Base-by-base conservation (phyloP, 2,113 vertebrate species). In the Spizaetus ornatus region DNA sequence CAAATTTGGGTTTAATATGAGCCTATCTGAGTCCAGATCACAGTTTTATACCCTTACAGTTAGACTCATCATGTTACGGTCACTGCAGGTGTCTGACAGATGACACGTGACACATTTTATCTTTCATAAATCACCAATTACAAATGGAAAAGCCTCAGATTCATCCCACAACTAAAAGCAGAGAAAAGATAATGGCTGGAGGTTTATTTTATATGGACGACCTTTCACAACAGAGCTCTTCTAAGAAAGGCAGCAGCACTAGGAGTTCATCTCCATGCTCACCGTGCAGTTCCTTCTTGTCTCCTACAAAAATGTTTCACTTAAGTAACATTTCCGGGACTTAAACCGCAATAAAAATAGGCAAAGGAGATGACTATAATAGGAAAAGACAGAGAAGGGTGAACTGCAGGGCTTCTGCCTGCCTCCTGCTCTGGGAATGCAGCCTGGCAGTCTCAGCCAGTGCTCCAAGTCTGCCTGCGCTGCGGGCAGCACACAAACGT, bases 401-500 rank as follows among this genome's bases (percentile, higher is more conserved):
- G 10, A 82, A n/a, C 32, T 21, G 53, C 1, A 3, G 63, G 29
- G 13, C 32, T 58, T 83, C 63, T 83, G 55, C 36, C 47, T 0
- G 0, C 26, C 61, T 63, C 21, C 52, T 2, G 7, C 31, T 38
- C 65, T 62, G 56, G 42, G 72, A 84, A 56, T 1, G 7, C 50
- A 42, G 82, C 31, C 38, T 32, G 32, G 66, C 71, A 82, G 50
- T 9, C 38, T 45, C 74, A 59, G 50, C 14, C 50, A n/a, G 18
- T 13, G 14, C 25, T 61, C 47, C 47, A 34, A 58, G 50, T 12
- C 17, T 38, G 42, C 21, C n/a, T 5, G 3, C 0, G 0, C 59
- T 36, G 43, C 2, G 0, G 69, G 66, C 38, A 76, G 82, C 58
- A 70, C 5, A 2, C 45, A 38, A 73, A 59, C 6, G 0, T 58